These are phyloP conservation scores for Dicaeum eximium DNA, from an alignment of 2,113 vertebrate species.

Conservation along the genomic window DNA sequence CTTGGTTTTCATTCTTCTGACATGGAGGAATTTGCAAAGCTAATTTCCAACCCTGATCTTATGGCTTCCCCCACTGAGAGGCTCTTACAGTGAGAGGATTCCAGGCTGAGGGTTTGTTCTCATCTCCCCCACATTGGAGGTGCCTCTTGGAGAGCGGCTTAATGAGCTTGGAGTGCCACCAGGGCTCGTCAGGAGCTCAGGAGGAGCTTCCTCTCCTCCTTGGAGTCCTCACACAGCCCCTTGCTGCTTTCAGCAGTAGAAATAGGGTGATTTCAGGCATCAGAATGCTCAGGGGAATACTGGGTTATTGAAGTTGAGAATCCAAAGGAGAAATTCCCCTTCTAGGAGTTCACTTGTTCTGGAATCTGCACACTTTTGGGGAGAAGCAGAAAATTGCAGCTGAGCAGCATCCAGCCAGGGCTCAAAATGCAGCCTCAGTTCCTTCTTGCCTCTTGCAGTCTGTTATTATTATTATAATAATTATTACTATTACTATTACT, in stretches of 20 bases:
- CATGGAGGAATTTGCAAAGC: background rate
- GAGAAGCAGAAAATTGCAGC: background rate
- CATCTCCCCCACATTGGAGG: background rate
- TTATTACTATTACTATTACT: background rate
- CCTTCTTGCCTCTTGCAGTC: background rate
- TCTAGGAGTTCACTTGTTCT: background rate
- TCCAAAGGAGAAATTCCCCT: background rate
- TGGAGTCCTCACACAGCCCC: background rate
- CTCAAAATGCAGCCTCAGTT: background rate
- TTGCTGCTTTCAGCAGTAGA: background rate
- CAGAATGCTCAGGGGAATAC: background rate
- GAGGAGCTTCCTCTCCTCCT: background rate
- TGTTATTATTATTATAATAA: background rate
- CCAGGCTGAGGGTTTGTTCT: background rate
- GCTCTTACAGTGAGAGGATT: background rate
- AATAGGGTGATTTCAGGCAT: background rate
- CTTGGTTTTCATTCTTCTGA: background rate
- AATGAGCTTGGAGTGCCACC: background rate
- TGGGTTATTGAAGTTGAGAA: background rate
- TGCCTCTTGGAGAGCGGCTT: background rate
- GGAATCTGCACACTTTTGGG: accelerated
- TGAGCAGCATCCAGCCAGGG: background rate
- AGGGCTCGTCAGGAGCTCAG: background rate
- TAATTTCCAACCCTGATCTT: background rate
- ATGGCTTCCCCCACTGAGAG: background rate